Evolutionary conservation across 2,113 vertebrate genomes (phyloP).

Genomic region (Saccopteryx leptura): DNA sequence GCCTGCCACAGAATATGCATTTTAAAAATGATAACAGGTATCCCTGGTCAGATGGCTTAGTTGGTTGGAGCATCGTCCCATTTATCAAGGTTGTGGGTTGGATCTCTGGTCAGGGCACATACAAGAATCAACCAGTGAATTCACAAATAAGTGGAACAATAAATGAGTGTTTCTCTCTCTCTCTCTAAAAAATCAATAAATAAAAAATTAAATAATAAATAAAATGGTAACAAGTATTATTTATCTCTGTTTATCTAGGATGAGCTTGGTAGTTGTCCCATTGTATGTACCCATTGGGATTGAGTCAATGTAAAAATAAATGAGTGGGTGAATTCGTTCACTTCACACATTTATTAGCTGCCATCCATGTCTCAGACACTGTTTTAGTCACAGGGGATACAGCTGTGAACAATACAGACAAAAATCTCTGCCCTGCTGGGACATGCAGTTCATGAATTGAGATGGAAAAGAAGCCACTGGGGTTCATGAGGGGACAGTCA

Average conservation of each 20-base stretch:
- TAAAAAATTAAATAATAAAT: no score
- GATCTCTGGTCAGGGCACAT: no score
- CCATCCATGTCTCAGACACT: background rate
- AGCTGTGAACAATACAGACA: conserved; percentile 26
- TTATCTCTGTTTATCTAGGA: background rate
- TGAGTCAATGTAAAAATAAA: background rate
- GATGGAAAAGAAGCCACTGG: background rate
- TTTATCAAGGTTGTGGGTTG: no score
- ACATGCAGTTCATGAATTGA: background rate
- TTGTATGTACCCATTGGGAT: background rate
- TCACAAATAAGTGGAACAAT: no score
- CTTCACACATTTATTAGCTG: background rate
- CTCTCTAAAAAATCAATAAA: no score
- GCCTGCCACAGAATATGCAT: background rate
- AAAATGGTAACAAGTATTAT: background rate
- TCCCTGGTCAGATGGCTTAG: no score
- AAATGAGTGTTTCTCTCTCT: no score
- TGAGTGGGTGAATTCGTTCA: conserved; percentile 15
- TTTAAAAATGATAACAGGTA: background rate
- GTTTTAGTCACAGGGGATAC: background rate
- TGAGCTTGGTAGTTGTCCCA: background rate
- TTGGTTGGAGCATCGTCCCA: no score
- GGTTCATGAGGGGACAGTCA: background rate
- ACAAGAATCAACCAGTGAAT: no score
- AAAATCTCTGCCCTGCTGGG: background rate